Conservation (phyloP, 1,140 invertebrate species). For the Drosophila pseudoobscura region DNA sequence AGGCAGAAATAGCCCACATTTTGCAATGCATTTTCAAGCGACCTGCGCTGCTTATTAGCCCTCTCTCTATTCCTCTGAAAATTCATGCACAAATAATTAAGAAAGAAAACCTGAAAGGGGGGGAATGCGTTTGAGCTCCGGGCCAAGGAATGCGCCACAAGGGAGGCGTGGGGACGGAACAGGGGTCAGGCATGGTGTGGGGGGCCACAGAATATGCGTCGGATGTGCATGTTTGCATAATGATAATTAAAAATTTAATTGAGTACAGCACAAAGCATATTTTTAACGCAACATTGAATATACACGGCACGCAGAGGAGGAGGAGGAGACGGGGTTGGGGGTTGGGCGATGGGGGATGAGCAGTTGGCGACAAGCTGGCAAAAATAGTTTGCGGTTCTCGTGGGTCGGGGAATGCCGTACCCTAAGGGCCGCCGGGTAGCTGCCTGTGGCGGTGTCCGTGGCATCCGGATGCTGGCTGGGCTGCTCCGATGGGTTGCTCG, state of each 20-base stretch:
- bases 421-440: too few species aligned
- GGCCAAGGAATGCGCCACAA: conserved; percentile 10
- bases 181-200: neutral
- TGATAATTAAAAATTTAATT: conserved; percentile 72
- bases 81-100: conserved; percentile 41
- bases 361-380: conserved; percentile 8
- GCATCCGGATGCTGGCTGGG: conserved; percentile 6
- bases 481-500: neutral
- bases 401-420: too few species aligned
- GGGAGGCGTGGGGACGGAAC: neutral
- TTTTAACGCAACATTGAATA: conserved; percentile 20
- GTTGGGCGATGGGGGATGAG: neutral
- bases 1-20: conserved; percentile 3
- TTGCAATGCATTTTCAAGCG: conserved; percentile 32
- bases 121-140: conserved; percentile 61
- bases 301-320: neutral
- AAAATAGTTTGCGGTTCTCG: conserved; percentile 16
- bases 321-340: neutral
- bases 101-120: conserved; percentile 47
- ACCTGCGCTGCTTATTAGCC: conserved; percentile 35
- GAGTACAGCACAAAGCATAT: conserved; percentile 69
- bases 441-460: conserved; percentile 5
- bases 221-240: conserved; percentile 59
- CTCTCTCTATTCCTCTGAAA: neutral
- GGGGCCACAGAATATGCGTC: conserved; percentile 8